Evolutionary conservation across 2,797 vertebrate genomes (phyloP).

Genomic region (Melopsittacus undulatus): DNA sequence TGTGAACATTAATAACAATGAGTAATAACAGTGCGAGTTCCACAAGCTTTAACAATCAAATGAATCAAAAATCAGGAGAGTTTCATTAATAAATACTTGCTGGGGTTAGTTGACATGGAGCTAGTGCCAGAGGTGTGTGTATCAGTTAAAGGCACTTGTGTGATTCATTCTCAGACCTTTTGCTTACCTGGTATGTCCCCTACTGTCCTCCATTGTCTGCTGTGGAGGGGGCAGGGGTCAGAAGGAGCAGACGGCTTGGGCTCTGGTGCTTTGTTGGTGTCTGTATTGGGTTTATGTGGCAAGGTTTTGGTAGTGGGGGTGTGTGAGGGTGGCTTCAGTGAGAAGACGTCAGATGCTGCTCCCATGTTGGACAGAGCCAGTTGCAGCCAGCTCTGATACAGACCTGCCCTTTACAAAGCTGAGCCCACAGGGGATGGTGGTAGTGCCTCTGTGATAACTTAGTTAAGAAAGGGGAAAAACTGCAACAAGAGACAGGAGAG

Average conservation of each 20-base stretch:
- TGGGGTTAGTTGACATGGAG: not conserved
- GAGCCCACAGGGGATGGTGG: not conserved
- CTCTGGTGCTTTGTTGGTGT: not conserved
- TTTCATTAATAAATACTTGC: constrained; percentile 43
- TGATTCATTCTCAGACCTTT: not conserved
- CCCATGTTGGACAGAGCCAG: not conserved
- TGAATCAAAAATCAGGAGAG: constrained; percentile 30
- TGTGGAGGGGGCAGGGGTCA: not conserved
- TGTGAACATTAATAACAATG: constrained; percentile 62
- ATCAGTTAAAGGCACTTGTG: not conserved
- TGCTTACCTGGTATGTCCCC: not conserved
- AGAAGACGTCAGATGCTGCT: not conserved
- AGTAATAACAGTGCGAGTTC: constrained; percentile 42
- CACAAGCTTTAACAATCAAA: constrained; percentile 62
- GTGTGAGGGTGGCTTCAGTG: not conserved
- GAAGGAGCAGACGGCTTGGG: not conserved
- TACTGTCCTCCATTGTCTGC: not conserved
- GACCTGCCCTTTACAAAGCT: not conserved
- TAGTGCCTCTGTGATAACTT: not conserved
- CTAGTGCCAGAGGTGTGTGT: constrained; percentile 27
- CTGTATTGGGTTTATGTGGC: not conserved
- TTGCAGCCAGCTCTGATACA: not conserved
- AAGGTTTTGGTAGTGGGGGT: not conserved
- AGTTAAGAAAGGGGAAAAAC: not conserved
- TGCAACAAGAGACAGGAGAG: not conserved